Conservation (phyloP, 2,113 vertebrate genomes). For the Campylorhamphus procurvoides region DNA sequence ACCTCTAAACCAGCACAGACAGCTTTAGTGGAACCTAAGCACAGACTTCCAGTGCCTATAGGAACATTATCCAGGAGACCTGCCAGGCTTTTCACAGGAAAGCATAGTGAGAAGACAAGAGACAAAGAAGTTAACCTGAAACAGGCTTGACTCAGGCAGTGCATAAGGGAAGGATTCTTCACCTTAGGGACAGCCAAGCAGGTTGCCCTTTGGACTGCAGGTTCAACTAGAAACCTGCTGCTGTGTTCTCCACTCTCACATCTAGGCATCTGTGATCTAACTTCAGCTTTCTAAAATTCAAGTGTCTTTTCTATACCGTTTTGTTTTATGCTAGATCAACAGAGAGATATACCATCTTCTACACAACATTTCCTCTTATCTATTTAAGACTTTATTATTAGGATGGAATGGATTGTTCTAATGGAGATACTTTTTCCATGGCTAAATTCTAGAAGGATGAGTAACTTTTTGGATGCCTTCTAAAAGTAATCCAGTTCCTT, state of each 20-base stretch:
- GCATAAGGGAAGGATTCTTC: not conserved
- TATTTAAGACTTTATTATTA: not conserved
- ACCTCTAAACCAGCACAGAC: no score
- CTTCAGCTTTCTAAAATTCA: not conserved
- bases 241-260: not conserved
- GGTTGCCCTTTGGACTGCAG: not conserved
- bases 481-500: not conserved
- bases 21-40: not conserved
- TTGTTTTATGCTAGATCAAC: not conserved
- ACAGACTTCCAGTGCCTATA: not conserved
- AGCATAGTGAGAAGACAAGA: not conserved
- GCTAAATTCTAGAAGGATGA: not conserved
- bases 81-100: not conserved
- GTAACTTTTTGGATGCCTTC: not conserved
- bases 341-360: not conserved
- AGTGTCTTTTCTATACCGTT: not conserved
- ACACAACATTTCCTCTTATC: not conserved
- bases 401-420: not conserved
- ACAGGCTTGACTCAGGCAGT: not conserved
- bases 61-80: not conserved
- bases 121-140: not conserved
- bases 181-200: not conserved
- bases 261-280: not conserved
- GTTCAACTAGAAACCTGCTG: not conserved
- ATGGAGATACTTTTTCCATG: not conserved